Conservation (phyloP, 2,113 vertebrate genomes). For the Phyllostomus discolor region DNA sequence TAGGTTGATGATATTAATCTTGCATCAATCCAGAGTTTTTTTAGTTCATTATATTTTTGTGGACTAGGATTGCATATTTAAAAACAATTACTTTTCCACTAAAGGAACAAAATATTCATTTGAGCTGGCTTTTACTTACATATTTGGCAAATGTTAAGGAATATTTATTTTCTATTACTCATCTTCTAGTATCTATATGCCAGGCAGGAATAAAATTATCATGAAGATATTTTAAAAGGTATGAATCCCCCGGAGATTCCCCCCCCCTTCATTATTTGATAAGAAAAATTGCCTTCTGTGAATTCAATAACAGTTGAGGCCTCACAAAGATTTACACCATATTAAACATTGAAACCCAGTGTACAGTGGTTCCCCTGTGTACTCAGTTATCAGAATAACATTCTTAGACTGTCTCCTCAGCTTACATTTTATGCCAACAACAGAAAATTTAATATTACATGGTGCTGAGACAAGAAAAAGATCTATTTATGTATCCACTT, state of each 20-base stretch:
- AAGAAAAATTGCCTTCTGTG: conserved; percentile 77
- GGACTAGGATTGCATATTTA: neutral
- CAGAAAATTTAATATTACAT: conserved; percentile 73
- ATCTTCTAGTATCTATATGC: conserved; percentile 1
- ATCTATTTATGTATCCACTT: conserved; percentile 68
- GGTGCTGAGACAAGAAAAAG: conserved; percentile 67
- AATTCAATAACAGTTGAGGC: conserved; percentile 76
- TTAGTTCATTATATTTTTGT: neutral
- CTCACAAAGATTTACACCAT: conserved; percentile 78
- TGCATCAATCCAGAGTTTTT: neutral
- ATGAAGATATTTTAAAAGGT: conserved; percentile 67
- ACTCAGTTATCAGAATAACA: conserved; percentile 78
- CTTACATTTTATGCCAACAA: conserved; percentile 78
- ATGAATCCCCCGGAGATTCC: conserved; percentile 40
- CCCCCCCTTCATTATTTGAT: conserved; percentile 71
- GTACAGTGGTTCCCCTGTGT: conserved; percentile 70
- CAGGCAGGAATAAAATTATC: conserved; percentile 64
- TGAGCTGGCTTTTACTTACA: neutral
- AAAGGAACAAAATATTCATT: neutral
- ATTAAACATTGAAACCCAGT: conserved; percentile 75
- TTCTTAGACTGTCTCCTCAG: conserved; percentile 78
- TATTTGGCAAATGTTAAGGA: neutral
- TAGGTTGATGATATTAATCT: neutral
- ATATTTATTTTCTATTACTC: conserved; percentile 22
- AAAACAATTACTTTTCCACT: neutral